A percentile compares a stretch with the other conserved stretches of the same genome.
These are phyloP conservation scores for Naja naja DNA, from an alignment of 2,113 vertebrate species.

Conservation along the genomic window DNA sequence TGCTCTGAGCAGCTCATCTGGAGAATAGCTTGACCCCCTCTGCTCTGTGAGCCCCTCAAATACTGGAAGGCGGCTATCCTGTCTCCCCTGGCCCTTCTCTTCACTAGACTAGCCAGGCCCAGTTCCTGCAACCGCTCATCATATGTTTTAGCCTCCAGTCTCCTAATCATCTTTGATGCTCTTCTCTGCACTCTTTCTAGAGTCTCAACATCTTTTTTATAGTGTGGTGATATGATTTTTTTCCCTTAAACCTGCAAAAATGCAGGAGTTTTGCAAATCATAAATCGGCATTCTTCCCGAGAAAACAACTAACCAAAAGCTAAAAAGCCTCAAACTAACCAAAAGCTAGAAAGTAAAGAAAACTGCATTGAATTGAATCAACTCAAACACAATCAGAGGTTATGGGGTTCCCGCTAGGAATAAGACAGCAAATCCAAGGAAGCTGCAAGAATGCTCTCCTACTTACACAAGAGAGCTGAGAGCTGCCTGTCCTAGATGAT, in stretches of 20 bases:
- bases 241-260: background rate
- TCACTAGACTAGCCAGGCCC: no score
- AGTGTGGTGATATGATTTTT: background rate
- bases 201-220: no score
- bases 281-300: rapidly evolving
- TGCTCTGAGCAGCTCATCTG: no score
- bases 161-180: no score
- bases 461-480: constrained; percentile 99
- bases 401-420: rapidly evolving
- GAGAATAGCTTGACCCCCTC: no score
- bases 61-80: no score
- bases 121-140: no score
- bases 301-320: rapidly evolving
- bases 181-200: no score
- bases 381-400: background rate
- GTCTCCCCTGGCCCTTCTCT: no score
- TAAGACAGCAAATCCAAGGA: background rate
- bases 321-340: background rate
- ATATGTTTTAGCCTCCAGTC: no score
- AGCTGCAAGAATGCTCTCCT: background rate
- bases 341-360: background rate
- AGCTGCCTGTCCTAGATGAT: constrained; percentile 90
- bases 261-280: rapidly evolving
- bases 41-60: no score
- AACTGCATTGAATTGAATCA: rapidly evolving